These are phyloP conservation scores for Bimastos eiseni DNA, from an alignment of 2,888 invertebrate species.

Conservation along the genomic window DNA sequence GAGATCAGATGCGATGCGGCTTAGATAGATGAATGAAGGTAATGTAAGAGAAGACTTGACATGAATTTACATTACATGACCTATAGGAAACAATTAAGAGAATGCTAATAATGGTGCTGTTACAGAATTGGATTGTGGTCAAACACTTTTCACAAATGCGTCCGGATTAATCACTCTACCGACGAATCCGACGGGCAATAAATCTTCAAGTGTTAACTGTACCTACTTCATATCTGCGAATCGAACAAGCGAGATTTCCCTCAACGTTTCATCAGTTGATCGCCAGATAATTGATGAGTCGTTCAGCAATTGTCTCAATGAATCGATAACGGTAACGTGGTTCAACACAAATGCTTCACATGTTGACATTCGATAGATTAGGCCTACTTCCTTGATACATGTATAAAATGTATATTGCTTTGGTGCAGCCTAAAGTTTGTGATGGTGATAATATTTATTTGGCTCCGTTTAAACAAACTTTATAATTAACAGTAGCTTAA, in stretches of 20 bases:
- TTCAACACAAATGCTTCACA: no score
- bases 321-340: background rate
- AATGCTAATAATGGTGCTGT: background rate
- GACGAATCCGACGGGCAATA: background rate
- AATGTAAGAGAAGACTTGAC: no score
- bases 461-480: no score
- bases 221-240: background rate
- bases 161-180: background rate
- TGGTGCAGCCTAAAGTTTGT: no score
- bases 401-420: no score
- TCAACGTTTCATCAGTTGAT: background rate
- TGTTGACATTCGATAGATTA: background rate
- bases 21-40: background rate
- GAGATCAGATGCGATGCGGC: background rate
- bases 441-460: no score
- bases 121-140: background rate
- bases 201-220: background rate
- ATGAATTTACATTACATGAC: background rate
- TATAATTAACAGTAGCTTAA: background rate
- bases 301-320: background rate
- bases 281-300: background rate
- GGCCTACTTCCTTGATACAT: background rate
- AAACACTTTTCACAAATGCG: background rate
- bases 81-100: background rate
- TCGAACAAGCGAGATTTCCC: background rate